Conservation (phyloP, 2,888 invertebrate genomes). For the Eudasyphora cyanicolor region DNA sequence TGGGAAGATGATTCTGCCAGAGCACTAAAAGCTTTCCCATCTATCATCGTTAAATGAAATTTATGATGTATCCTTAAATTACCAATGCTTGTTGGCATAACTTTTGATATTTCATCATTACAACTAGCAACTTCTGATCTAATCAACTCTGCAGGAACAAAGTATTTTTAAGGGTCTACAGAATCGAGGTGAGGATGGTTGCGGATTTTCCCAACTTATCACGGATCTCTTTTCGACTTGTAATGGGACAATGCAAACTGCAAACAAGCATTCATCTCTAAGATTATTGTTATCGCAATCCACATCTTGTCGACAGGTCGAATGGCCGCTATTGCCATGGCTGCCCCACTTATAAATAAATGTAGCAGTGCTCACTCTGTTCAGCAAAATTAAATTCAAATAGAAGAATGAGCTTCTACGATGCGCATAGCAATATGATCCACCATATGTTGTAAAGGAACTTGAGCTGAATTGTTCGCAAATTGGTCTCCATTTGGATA, state of each 20-base stretch:
- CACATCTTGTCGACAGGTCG: conserved; percentile 6
- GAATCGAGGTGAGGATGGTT: conserved; percentile 35
- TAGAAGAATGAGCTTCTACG: too few relatives aligned
- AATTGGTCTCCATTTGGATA: not conserved
- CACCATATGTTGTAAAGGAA: not conserved
- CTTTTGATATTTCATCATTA: conserved; percentile 35
- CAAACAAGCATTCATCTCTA: not conserved
- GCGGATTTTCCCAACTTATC: conserved; percentile 5
- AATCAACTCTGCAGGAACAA: conserved; percentile 40
- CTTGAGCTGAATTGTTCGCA: not conserved
- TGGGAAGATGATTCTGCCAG: too few relatives aligned
- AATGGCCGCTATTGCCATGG: conserved; percentile 2
- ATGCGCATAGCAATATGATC: too few relatives aligned
- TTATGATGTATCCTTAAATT: not conserved
- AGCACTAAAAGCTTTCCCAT: too few relatives aligned
- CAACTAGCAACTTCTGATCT: conserved; percentile 40
- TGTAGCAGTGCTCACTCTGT: not conserved
- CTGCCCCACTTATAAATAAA: conserved; percentile 24
- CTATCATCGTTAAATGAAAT: conserved; percentile 31
- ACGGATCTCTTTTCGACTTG: not conserved
- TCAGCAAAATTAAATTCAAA: not conserved
- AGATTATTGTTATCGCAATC: not conserved
- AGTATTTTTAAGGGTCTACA: conserved; percentile 31
- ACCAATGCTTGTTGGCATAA: too few relatives aligned
- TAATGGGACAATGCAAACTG: not conserved